Percentiles rank a stretch among this genome's conserved stretches.
These are phyloP conservation scores for Schrankia costaestrigalis DNA, from an alignment of 2,888 invertebrate species.

Conservation along the genomic window DNA sequence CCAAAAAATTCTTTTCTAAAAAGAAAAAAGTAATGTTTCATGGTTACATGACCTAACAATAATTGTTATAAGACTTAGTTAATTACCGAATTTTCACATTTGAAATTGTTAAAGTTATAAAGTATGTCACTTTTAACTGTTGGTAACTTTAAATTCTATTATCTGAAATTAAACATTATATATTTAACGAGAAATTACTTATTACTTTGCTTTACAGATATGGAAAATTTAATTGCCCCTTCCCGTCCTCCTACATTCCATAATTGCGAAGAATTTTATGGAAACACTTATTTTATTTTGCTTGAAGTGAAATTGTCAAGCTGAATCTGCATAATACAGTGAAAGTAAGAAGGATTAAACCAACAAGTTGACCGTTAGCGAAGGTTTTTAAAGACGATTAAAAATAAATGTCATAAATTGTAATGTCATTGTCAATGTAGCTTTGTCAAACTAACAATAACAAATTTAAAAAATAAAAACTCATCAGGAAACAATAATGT, in stretches of 20 bases:
- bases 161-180: constrained; percentile 23
- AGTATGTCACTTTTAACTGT: constrained; percentile 44
- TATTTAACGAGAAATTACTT: constrained; percentile 21
- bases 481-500: too few relatives aligned
- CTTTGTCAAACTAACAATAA: too few relatives aligned
- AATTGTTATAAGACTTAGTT: constrained; percentile 30
- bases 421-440: too few relatives aligned
- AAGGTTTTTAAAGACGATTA: too few relatives aligned
- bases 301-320: too few relatives aligned
- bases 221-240: not conserved
- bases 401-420: too few relatives aligned
- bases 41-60: too few relatives aligned
- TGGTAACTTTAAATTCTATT: constrained; percentile 57
- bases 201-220: constrained; percentile 14
- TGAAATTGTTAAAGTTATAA: constrained; percentile 33
- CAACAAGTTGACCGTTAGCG: too few relatives aligned
- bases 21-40: constrained; percentile 35
- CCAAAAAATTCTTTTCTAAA: constrained; percentile 32
- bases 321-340: too few relatives aligned
- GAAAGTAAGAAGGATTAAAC: too few relatives aligned
- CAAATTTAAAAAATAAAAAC: constrained; percentile 5
- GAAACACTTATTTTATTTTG: too few relatives aligned
- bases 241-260: not conserved
- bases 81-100: constrained; percentile 32
- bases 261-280: not conserved